Percentiles rank a stretch among this genome's conserved stretches.
Conservation (phyloP, 1,140 invertebrate species). For the Leptinotarsa texana region DNA sequence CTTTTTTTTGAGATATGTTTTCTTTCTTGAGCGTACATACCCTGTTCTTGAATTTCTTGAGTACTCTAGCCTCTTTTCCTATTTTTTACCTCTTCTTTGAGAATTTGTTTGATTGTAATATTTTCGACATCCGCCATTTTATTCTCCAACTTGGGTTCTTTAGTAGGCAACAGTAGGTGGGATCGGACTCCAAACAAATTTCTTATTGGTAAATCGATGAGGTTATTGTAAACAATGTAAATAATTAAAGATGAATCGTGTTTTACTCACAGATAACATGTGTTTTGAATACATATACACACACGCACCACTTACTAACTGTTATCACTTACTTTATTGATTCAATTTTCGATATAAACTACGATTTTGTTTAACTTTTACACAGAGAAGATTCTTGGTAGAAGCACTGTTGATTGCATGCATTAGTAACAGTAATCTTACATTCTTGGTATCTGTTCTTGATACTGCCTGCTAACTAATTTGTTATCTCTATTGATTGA, state of each 20-base stretch:
- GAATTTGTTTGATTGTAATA: neutral
- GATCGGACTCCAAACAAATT: neutral
- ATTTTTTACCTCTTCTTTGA: neutral
- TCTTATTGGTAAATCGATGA: neutral
- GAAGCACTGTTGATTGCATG: too few species aligned
- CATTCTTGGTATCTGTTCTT: too few species aligned
- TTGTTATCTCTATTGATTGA: too few species aligned
- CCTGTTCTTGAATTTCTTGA: conserved; percentile 2
- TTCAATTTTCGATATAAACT: too few species aligned
- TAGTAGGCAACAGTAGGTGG: neutral
- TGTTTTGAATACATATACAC: too few species aligned
- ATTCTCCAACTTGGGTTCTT: neutral
- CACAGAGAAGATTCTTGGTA: too few species aligned
- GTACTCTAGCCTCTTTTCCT: conserved; percentile 9
- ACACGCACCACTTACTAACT: too few species aligned
- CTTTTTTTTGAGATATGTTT: neutral
- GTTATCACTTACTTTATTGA: too few species aligned
- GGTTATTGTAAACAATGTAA: neutral
- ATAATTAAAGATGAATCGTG: neutral
- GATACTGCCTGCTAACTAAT: too few species aligned
- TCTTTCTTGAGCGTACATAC: neutral
- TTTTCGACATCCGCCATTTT: neutral
- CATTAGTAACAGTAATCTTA: too few species aligned
- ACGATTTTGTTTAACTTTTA: too few species aligned
- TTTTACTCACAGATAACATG: too few species aligned